A percentile compares a stretch with the other conserved stretches of the same genome.
phyloP scores from a whole-genome alignment of 2,113 vertebrate genomes.

The Sitta europaea region DNA sequence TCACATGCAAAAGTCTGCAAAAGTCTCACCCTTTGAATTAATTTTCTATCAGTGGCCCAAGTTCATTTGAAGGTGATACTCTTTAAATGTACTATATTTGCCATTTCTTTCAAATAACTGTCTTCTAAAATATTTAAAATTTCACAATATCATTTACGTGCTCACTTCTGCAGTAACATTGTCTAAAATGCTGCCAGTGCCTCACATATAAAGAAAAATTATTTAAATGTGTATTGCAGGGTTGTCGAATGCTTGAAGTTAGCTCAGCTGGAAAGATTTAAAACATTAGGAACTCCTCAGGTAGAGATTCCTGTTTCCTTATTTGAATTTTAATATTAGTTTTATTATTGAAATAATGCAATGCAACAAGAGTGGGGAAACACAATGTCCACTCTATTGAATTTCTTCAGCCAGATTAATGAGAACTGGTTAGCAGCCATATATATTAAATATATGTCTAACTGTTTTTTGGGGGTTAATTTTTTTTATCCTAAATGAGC shows the following conservation, averaged over 20 bases:
- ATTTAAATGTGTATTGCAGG: neutral
- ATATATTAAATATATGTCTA: neutral
- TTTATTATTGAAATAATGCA: neutral
- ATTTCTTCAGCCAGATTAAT: neutral
- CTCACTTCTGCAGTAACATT: neutral
- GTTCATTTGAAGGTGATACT: neutral
- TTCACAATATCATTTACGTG: accelerated
- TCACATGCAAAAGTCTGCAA: neutral
- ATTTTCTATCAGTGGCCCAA: neutral
- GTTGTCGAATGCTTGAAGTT: neutral
- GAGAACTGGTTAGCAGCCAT: neutral
- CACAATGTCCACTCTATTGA: accelerated
- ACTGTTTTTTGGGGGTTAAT: accelerated
- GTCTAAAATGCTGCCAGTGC: neutral
- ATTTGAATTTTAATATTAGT: neutral
- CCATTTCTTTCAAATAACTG: neutral
- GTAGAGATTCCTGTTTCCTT: neutral
- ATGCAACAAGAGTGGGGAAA: neutral
- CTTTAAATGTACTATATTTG: neutral
- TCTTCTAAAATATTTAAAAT: neutral
- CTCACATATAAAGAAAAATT: neutral
- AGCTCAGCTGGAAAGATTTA: neutral
- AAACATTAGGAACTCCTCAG: neutral
- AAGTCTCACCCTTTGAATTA: neutral
- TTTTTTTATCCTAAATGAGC: neutral